Conservation (phyloP, 2,888 invertebrate genomes). For the Hypsopygia costalis region DNA sequence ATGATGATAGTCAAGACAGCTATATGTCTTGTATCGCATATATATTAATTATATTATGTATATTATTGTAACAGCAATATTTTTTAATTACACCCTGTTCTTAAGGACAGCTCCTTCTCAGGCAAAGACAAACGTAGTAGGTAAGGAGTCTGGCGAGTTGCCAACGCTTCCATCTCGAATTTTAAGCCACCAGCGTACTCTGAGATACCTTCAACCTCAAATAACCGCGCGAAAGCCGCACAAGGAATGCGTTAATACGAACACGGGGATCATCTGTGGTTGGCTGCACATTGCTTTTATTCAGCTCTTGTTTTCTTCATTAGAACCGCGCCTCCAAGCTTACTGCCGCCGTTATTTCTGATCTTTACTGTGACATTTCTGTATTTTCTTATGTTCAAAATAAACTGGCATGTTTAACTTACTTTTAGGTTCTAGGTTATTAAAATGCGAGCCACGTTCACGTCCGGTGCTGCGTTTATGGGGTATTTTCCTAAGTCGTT, state of each 20-base stretch:
- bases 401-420: background rate
- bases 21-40: too few relatives aligned
- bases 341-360: slow-evolving; percentile 29
- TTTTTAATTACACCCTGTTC: slow-evolving; percentile 37
- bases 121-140: slow-evolving; percentile 40
- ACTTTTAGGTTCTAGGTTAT: too few relatives aligned
- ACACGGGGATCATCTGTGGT: slow-evolving; percentile 28
- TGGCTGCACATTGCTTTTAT: slow-evolving; percentile 41
- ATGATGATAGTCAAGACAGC: too few relatives aligned
- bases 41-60: too few relatives aligned
- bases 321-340: slow-evolving; percentile 37
- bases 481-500: too few relatives aligned
- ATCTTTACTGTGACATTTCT: slow-evolving; percentile 12
- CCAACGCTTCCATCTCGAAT: slow-evolving; percentile 51
- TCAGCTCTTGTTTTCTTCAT: slow-evolving; percentile 51
- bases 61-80: too few relatives aligned
- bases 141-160: slow-evolving; percentile 48
- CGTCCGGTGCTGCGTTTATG: too few relatives aligned
- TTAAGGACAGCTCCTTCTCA: slow-evolving; percentile 26
- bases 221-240: slow-evolving; percentile 22
- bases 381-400: slow-evolving; percentile 10
- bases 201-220: slow-evolving; percentile 33
- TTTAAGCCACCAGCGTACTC: slow-evolving; percentile 43
- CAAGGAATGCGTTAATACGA: slow-evolving; percentile 25
- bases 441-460: too few relatives aligned